These are phyloP conservation scores for Drosophila anomalipes DNA, from an alignment of 2,888 invertebrate genomes.

Conservation along the genomic window DNA sequence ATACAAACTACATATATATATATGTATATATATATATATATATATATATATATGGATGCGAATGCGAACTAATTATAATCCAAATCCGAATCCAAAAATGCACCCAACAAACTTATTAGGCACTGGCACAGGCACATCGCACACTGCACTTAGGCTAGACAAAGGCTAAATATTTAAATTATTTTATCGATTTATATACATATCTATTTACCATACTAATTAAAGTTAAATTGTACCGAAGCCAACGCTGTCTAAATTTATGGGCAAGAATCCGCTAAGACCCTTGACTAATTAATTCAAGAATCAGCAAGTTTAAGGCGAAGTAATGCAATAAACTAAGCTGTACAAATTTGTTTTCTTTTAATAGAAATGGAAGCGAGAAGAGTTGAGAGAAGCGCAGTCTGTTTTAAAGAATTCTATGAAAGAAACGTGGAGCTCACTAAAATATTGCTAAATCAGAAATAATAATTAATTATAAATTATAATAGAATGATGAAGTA, in stretches of 20 bases:
- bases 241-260: slow-evolving; percentile 14
- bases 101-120: slow-evolving; percentile 41
- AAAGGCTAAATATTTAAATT: slow-evolving; percentile 79
- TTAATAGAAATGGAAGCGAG: neutral
- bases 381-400: neutral
- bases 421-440: neutral
- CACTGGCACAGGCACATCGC: slow-evolving; percentile 40
- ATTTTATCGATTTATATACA: slow-evolving; percentile 71
- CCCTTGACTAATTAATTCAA: slow-evolving; percentile 1
- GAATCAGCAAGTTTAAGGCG: neutral
- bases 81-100: slow-evolving; percentile 54
- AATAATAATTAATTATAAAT: neutral
- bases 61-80: slow-evolving; percentile 52
- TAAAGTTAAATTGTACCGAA: slow-evolving; percentile 78
- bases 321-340: neutral
- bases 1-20: slow-evolving; percentile 18
- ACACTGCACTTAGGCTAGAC: slow-evolving; percentile 74
- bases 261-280: slow-evolving; percentile 11
- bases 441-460: neutral
- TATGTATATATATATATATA: slow-evolving; percentile 6
- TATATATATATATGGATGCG: slow-evolving; percentile 26
- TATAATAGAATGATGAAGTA: neutral
- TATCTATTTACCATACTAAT: slow-evolving; percentile 77
- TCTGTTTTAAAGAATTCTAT: neutral
- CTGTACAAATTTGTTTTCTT: neutral